phyloP scores from a whole-genome alignment of 2,797 vertebrate genomes.

The Chaetophractus vellerosus region DNA sequence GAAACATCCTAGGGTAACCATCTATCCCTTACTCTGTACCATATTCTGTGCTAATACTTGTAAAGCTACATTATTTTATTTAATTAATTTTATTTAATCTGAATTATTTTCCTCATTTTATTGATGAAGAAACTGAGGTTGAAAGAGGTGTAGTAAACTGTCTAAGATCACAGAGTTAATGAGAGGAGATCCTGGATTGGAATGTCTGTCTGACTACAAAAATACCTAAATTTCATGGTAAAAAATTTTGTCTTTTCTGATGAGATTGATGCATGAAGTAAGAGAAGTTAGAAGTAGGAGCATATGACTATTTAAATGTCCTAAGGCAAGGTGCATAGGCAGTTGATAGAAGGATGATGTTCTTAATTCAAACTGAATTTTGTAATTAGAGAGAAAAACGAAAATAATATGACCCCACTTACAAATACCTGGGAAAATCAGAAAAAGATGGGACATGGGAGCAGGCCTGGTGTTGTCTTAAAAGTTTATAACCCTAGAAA shows the following conservation, averaged over 20 bases:
- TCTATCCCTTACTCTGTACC: background rate
- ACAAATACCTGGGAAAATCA: background rate
- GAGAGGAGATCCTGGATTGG: background rate
- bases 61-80: background rate
- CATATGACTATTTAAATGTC: background rate
- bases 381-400: background rate
- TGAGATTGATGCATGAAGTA: background rate
- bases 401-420: background rate
- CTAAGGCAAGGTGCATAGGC: background rate
- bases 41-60: background rate
- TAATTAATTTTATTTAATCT: background rate
- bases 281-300: background rate
- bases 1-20: background rate
- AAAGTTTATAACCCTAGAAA: constrained; percentile 3
- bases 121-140: background rate
- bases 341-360: constrained; percentile 37
- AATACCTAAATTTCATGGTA: background rate
- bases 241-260: background rate
- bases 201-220: background rate
- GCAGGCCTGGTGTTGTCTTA: background rate
- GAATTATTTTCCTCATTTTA: background rate
- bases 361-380: constrained; percentile 9
- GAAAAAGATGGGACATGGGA: background rate
- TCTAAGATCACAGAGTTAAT: background rate
- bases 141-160: background rate